Conservation (phyloP, 1,140 invertebrate genomes). For the Melitaea cinxia region DNA sequence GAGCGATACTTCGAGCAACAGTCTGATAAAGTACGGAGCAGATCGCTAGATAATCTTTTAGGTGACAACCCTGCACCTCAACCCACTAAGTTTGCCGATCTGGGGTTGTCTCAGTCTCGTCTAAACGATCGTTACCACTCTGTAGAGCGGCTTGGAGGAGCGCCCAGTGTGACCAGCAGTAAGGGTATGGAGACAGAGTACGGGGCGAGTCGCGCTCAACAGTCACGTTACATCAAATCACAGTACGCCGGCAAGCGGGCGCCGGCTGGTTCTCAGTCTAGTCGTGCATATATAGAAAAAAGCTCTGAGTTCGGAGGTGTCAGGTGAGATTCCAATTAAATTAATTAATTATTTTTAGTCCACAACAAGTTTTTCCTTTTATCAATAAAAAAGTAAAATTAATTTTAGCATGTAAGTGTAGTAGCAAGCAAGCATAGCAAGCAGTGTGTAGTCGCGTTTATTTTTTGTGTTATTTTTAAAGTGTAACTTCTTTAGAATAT, state of each 20-base stretch:
- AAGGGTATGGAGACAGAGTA: constrained; percentile 73
- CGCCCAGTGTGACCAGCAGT: constrained; percentile 68
- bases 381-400: too few relatives aligned
- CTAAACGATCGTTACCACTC: constrained; percentile 94
- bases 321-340: constrained; percentile 73
- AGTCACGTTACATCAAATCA: constrained; percentile 91
- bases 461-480: too few relatives aligned
- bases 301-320: constrained; percentile 87
- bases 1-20: constrained; percentile 92
- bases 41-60: constrained; percentile 91
- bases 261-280: constrained; percentile 91
- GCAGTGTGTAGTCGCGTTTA: too few relatives aligned
- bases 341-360: too few relatives aligned
- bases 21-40: constrained; percentile 88
- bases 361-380: too few relatives aligned
- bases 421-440: too few relatives aligned
- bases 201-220: constrained; percentile 81
- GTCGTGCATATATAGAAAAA: constrained; percentile 92
- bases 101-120: constrained; percentile 91
- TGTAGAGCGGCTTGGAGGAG: constrained; percentile 86
- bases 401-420: too few relatives aligned
- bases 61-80: constrained; percentile 80
- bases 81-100: constrained; percentile 83
- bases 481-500: too few relatives aligned
- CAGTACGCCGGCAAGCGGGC: constrained; percentile 90